Evolutionary conservation across 2,888 invertebrate species (phyloP).

Genomic region (Oligia fasciuncula): DNA sequence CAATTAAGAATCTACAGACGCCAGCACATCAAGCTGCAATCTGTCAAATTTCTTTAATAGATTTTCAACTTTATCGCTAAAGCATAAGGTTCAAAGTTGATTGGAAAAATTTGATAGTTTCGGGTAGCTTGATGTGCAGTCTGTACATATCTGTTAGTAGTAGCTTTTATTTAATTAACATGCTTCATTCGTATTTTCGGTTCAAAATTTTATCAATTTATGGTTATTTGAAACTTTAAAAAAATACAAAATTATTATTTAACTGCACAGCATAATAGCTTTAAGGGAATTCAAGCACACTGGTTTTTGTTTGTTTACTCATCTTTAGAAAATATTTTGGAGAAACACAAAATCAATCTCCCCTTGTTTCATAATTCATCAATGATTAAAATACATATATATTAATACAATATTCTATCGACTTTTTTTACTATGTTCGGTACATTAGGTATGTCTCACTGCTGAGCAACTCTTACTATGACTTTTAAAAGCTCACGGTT

Average conservation of each 20-base stretch:
- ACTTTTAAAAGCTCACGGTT: not conserved
- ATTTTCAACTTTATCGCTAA: too few relatives aligned
- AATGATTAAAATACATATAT: not conserved
- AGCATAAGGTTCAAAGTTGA: too few relatives aligned
- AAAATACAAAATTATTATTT: constrained; percentile 24
- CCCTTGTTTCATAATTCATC: not conserved
- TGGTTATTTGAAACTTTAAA: not conserved
- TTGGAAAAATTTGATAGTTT: too few relatives aligned
- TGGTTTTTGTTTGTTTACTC: constrained; percentile 22
- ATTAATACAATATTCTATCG: not conserved
- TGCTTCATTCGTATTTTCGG: constrained; percentile 28
- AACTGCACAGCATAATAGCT: constrained; percentile 42
- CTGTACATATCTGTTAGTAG: not conserved
- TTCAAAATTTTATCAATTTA: constrained; percentile 2
- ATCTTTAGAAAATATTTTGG: not conserved
- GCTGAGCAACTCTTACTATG: not conserved
- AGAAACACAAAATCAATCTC: not conserved
- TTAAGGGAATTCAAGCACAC: constrained; percentile 32
- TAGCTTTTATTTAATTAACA: constrained; percentile 26
- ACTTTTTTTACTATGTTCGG: not conserved
- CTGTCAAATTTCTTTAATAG: too few relatives aligned
- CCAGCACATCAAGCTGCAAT: too few relatives aligned
- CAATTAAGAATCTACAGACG: not conserved
- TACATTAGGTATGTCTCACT: not conserved
- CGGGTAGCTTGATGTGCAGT: too few relatives aligned